Base-by-base conservation (phyloP, 2,797 vertebrate species). In the Danio jaintianensis region DNA sequence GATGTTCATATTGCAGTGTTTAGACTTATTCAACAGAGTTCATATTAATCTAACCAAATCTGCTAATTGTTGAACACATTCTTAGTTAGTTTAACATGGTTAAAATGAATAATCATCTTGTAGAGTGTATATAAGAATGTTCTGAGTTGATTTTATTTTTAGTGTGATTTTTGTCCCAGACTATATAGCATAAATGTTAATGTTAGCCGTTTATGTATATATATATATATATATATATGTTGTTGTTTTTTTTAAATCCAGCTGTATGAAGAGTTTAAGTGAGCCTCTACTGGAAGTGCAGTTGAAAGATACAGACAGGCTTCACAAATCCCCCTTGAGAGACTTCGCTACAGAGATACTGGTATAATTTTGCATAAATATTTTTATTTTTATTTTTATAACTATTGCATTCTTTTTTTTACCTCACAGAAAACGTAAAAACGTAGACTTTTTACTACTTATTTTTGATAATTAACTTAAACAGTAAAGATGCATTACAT, bases 241-340 rank as follows among this genome's bases (percentile, higher is more conserved):
- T n/a, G n/a, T n/a, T n/a, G n/a, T 29, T 29, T 29, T 29, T 29
- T 29, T 29, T 29, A 29, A 29, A 29, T 86, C 13, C 87, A 99
- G 98, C 91, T 98, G 96, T 89, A 96, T 98, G 93, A 97, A 95
- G 93, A 93, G 94, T 85, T 92, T 99, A 85, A 93, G 92, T 82
- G 94, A 92, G 79, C 96, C 96, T 6, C 89, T 99, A 78, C 80
- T 98, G 89, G 92, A 93, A 82, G 93, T 95, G 29, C 94, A 95
- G 9, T 92, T 98, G 66, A 92, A 92, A 15, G 90, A 95, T 72
- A 87, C 89, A 3, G 96, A 97, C 84, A 92, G 92, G 7, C 83
- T 91, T 77, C 88, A 89, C 64, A 89, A 89, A 55, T 94, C 96
- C 86, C 96, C 96, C 10, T 94, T 99, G 66, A 93, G 94, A 80